A percentile compares a stretch with the other conserved stretches of the same genome.
Evolutionary conservation across 2,797 vertebrate genomes (phyloP).

Genomic region (Poeciliopsis paucimaculata): DNA sequence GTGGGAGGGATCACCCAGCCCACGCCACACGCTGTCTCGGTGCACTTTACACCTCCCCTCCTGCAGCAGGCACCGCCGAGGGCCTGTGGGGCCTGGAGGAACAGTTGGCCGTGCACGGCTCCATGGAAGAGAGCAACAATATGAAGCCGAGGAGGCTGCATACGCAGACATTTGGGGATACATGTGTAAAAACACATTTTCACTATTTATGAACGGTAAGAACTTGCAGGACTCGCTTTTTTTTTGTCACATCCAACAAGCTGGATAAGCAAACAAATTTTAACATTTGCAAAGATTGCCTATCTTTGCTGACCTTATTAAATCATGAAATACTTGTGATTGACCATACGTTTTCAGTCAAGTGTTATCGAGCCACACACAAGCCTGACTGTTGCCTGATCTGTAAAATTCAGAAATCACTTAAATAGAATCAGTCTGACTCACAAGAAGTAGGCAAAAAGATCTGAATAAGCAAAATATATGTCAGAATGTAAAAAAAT

Average conservation of each 20-base stretch:
- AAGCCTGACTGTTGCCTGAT: not conserved
- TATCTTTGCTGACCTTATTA: not conserved
- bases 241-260: not conserved
- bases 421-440: not conserved
- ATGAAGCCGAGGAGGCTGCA: conserved; percentile 17
- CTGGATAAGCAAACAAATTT: not conserved
- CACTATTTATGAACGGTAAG: not conserved
- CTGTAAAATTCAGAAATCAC: not conserved
- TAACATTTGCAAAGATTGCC: not conserved
- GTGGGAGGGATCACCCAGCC: conserved; percentile 71
- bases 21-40: conserved; percentile 57
- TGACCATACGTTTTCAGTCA: not conserved
- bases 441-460: not conserved
- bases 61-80: conserved; percentile 53
- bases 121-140: conserved; percentile 23
- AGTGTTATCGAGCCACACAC: not conserved
- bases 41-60: conserved; percentile 73
- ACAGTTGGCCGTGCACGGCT: conserved; percentile 64
- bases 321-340: not conserved
- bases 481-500: not conserved
- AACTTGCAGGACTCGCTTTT: not conserved
- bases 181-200: not conserved
- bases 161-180: not conserved
- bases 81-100: conserved; percentile 56
- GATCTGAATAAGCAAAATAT: not conserved